A percentile compares a stretch with the other conserved stretches of the same genome.
These are phyloP conservation scores for Monochamus saltuarius DNA, from an alignment of 1,140 invertebrate genomes.

Conservation along the genomic window DNA sequence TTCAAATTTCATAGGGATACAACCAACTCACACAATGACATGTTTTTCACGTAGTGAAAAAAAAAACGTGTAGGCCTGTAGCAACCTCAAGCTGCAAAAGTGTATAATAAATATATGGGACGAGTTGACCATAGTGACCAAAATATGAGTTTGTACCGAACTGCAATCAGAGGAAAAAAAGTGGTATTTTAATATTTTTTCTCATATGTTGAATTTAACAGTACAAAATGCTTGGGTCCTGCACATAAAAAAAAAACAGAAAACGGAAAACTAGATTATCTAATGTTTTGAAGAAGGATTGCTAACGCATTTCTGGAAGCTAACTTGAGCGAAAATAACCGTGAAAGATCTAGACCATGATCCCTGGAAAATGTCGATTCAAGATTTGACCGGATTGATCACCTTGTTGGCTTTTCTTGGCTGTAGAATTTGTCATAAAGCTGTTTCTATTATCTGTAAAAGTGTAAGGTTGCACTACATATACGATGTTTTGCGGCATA, in stretches of 20 bases:
- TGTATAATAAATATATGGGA: too few relatives aligned
- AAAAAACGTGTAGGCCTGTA: too few relatives aligned
- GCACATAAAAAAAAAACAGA: slow-evolving; percentile 36
- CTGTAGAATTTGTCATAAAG: slow-evolving; percentile 32
- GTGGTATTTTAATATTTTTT: slow-evolving; percentile 44
- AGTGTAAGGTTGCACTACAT: slow-evolving; percentile 33
- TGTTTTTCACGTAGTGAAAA: too few relatives aligned
- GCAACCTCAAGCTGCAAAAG: too few relatives aligned
- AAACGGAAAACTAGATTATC: slow-evolving; percentile 31
- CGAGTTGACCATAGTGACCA: slow-evolving; percentile 43
- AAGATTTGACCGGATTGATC: slow-evolving; percentile 33
- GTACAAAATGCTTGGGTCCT: slow-evolving; percentile 46
- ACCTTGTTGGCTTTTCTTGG: slow-evolving; percentile 29
- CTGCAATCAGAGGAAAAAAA: slow-evolving; percentile 44
- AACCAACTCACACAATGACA: too few relatives aligned
- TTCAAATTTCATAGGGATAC: too few relatives aligned
- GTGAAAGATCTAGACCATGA: slow-evolving; percentile 20
- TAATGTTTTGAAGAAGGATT: slow-evolving; percentile 36
- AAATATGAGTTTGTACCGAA: slow-evolving; percentile 41
- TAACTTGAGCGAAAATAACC: slow-evolving; percentile 19
- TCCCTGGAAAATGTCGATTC: slow-evolving; percentile 12
- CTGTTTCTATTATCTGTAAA: slow-evolving; percentile 18
- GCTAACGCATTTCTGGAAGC: slow-evolving; percentile 29
- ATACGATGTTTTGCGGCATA: neutral
- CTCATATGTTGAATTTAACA: slow-evolving; percentile 40